Percentiles rank a stretch among this genome's conserved stretches.
phyloP scores from a whole-genome alignment of 2,797 vertebrate species.

The Cottoperca gobio region DNA sequence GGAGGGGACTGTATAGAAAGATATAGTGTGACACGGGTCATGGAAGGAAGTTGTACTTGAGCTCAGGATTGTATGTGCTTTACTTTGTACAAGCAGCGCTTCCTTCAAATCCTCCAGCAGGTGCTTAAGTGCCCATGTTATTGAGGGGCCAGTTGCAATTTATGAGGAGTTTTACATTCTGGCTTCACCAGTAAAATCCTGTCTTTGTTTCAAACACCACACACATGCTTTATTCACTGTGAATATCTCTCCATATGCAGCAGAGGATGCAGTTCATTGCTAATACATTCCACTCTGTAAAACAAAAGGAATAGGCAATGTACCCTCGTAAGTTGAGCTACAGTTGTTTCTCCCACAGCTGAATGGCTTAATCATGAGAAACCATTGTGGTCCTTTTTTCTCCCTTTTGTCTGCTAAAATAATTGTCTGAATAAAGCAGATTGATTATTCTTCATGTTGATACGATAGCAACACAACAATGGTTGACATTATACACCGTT shows the following conservation, averaged over 20 bases:
- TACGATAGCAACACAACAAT: slow-evolving; percentile 25
- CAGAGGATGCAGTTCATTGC: slow-evolving; percentile 51
- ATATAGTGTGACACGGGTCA: slow-evolving; percentile 6
- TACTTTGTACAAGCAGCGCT: slow-evolving; percentile 24
- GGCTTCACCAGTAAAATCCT: slow-evolving; percentile 51
- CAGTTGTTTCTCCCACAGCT: slow-evolving; percentile 42
- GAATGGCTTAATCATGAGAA: slow-evolving; percentile 73
- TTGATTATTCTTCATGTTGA: slow-evolving; percentile 59
- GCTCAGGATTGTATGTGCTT: slow-evolving; percentile 33
- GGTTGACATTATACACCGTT: slow-evolving; percentile 16
- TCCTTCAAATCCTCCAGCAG: slow-evolving; percentile 67
- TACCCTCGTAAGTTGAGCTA: slow-evolving; percentile 47
- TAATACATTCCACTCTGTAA: slow-evolving; percentile 66
- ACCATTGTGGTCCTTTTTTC: slow-evolving; percentile 15
- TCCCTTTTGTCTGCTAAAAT: slow-evolving; percentile 41
- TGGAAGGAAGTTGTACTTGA: slow-evolving; percentile 19
- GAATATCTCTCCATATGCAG: slow-evolving; percentile 66
- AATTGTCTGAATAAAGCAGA: slow-evolving; percentile 43
- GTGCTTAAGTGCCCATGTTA: slow-evolving; percentile 73
- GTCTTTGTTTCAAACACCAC: slow-evolving; percentile 52
- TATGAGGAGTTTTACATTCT: slow-evolving; percentile 65
- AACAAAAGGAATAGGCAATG: slow-evolving; percentile 75
- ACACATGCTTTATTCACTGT: slow-evolving; percentile 62
- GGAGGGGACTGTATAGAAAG: slow-evolving; percentile 8
- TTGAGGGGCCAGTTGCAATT: slow-evolving; percentile 60